Percentiles rank a stretch among this genome's conserved stretches.
phyloP scores from a whole-genome alignment of 2,113 vertebrate species.

The Podarcis cretensis region DNA sequence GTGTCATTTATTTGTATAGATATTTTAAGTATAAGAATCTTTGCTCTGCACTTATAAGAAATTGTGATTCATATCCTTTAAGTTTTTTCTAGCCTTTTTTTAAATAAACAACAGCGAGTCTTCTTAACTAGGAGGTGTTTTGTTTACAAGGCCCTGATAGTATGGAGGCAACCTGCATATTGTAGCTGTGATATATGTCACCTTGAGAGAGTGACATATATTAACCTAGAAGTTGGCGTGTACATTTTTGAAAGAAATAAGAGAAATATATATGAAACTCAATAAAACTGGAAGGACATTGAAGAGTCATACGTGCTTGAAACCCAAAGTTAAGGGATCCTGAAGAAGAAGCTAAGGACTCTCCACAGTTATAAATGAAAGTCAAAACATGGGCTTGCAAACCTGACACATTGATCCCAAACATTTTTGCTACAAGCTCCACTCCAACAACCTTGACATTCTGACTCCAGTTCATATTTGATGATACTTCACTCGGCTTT shows the following conservation, averaged over 20 bases:
- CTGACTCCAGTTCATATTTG: background rate
- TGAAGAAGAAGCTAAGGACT: background rate
- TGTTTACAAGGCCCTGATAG: background rate
- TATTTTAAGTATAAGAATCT: background rate
- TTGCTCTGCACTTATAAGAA: background rate
- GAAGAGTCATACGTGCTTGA: background rate
- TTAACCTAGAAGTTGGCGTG: too few species aligned
- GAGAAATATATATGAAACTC: background rate
- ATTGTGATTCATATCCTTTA: background rate
- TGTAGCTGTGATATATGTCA: too few species aligned
- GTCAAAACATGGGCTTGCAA: background rate
- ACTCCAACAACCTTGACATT: background rate
- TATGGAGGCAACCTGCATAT: too few species aligned
- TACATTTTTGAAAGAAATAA: too few species aligned
- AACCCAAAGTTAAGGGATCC: background rate
- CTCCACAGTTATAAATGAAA: background rate
- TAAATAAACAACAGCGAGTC: background rate
- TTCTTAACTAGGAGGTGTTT: background rate
- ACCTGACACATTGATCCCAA: background rate
- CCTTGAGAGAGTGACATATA: too few species aligned
- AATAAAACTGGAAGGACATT: too few species aligned
- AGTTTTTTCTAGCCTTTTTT: background rate
- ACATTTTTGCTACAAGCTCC: background rate
- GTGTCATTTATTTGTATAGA: background rate
- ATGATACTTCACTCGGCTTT: background rate